Evolutionary conservation across 23 tunicate species (phyloP), one percentile per base, ranked within the genome.

Genomic region (Ciona savignyi): DNA sequence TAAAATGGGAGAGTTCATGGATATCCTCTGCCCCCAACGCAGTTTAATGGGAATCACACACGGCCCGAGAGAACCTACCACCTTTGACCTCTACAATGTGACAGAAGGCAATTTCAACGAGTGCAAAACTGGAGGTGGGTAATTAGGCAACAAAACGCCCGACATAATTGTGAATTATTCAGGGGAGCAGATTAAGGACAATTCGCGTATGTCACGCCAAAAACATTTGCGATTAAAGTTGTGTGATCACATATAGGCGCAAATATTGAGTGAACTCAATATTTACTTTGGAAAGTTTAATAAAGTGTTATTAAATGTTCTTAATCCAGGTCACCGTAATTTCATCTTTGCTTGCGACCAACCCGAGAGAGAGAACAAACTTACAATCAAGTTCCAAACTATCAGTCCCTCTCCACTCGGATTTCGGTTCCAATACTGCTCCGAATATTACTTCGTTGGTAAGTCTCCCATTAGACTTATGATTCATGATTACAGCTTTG

Each of bases 401-500:
- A 83, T 90, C 76, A 90, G 97, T 63, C 97, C 97, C 0, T 90
- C 97, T 1, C 97, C 97, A 9, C 73, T 78, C 42, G 97, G 97
- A 68, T 90, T 90, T 51, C 73, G 89, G 60, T 90, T 90, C 64
- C 78, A 90, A 34, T 78, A 78, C 66, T 90, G 97, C 67, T 74
- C 75, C 25, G 89, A 90, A 15, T 90, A 90, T 66, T 90, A 78
- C 67, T 69, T 83, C 33, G 60, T 90, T 32, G 97, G 97, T 90
- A 74, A 79, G 88, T 81, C 30, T 15, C 15, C 56, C n/a, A n/a
- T n/a, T n/a, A n/a, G n/a, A n/a, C n/a, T n/a, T n/a, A n/a, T n/a
- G n/a, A n/a, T n/a, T n/a, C n/a, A n/a, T n/a, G n/a, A n/a, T n/a
- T n/a, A n/a, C n/a, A n/a, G n/a, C n/a, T n/a, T n/a, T n/a, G n/a